Conservation (phyloP, 2,797 vertebrate genomes). For the Vipera ursinii region DNA sequence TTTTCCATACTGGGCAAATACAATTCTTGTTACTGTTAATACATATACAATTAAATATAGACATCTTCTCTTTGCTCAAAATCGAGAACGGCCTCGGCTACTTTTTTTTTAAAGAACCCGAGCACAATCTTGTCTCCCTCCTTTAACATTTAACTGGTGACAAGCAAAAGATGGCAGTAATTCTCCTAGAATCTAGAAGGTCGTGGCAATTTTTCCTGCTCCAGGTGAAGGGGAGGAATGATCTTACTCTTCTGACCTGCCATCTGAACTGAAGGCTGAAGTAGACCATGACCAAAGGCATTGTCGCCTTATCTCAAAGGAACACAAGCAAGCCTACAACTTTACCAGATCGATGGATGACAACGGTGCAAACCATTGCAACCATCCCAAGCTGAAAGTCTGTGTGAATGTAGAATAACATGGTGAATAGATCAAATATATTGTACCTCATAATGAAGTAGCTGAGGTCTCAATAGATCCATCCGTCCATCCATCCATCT, state of each 20-base stretch:
- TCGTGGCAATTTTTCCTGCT: neutral
- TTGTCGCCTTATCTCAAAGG: neutral
- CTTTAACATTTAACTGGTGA: neutral
- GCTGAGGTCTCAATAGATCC: neutral
- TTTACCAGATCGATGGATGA: neutral
- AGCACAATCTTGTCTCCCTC: neutral
- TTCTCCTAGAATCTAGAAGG: neutral
- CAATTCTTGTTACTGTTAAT: too few species aligned
- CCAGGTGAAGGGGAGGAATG: neutral
- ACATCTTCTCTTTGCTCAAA: neutral
- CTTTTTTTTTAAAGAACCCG: neutral
- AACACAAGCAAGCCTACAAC: constrained; percentile 3
- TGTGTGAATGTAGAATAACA: neutral
- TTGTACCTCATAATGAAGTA: neutral
- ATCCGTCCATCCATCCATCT: rapidly evolving
- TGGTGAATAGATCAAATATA: neutral
- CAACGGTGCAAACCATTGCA: neutral
- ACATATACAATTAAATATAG: too few species aligned
- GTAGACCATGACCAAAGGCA: neutral
- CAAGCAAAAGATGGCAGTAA: neutral
- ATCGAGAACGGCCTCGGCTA: too few species aligned
- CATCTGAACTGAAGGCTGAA: neutral
- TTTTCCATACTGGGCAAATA: too few species aligned
- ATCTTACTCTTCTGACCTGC: neutral
- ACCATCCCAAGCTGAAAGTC: neutral